Evolutionary conservation across 2,888 invertebrate species (phyloP).

Genomic region (Psylliodes chrysocephalus): DNA sequence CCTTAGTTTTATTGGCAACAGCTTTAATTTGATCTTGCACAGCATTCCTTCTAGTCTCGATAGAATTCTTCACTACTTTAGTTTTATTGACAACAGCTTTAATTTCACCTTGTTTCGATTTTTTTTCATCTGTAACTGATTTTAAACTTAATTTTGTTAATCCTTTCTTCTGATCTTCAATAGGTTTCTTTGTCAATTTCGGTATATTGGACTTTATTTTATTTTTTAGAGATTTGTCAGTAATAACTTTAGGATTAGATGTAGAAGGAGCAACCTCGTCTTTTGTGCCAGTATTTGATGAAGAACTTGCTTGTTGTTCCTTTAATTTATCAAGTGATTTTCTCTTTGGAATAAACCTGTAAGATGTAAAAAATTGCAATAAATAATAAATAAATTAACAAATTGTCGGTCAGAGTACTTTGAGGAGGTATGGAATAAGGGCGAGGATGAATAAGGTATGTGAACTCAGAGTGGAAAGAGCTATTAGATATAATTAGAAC

Average conservation of each 20-base stretch:
- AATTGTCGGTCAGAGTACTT: too few relatives aligned
- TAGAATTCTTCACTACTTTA: too few relatives aligned
- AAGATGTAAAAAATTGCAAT: too few relatives aligned
- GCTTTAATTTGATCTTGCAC: too few relatives aligned
- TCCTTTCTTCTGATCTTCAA: conserved; percentile 15
- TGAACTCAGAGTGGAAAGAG: too few relatives aligned
- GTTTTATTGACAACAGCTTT: too few relatives aligned
- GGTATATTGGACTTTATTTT: conserved; percentile 31
- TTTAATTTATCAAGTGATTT: conserved; percentile 19
- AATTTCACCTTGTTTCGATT: too few relatives aligned
- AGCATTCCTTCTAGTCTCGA: too few relatives aligned
- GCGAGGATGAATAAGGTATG: too few relatives aligned
- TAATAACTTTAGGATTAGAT: conserved; percentile 23
- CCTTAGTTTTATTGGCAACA: conserved; percentile 50
- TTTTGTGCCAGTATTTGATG: conserved; percentile 11
- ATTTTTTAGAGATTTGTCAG: conserved; percentile 17
- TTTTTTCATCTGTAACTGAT: conserved; percentile 12
- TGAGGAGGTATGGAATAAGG: too few relatives aligned
- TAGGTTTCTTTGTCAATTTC: conserved; percentile 13
- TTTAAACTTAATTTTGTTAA: conserved; percentile 50
- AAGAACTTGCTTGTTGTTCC: conserved; percentile 8
- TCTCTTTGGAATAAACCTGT: conserved; percentile 24
- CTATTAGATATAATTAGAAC: too few relatives aligned
- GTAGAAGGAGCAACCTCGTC: conserved; percentile 25
- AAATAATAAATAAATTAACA: too few relatives aligned